Evolutionary conservation across 2,888 invertebrate species (phyloP).

Genomic region (Chymomyza caudatula): DNA sequence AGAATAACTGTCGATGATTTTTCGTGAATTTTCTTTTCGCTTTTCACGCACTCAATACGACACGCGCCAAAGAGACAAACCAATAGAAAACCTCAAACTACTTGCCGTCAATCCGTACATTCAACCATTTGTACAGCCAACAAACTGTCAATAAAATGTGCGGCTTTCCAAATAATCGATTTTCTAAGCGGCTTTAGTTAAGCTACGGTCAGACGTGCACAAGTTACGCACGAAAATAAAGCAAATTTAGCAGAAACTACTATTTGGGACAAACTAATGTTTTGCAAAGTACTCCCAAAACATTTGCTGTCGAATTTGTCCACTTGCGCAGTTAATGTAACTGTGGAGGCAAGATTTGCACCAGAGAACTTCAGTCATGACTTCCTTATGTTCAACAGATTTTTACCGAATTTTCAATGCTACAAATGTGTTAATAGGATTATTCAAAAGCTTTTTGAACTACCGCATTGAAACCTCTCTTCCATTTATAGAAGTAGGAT

Average conservation of each 20-base stretch:
- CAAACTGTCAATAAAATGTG: neutral
- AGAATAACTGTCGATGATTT: neutral
- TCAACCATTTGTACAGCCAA: neutral
- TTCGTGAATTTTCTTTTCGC: neutral
- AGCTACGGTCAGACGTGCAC: neutral
- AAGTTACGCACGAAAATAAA: neutral
- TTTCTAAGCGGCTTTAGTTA: constrained; percentile 51
- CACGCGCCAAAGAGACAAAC: neutral
- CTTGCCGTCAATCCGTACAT: neutral
- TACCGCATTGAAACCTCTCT: no score
- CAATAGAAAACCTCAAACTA: neutral
- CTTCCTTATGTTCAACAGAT: no score
- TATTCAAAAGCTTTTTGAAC: no score
- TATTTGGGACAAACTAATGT: no score
- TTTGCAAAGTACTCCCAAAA: no score
- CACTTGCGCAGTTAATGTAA: no score
- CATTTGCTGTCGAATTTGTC: no score
- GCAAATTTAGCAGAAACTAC: neutral
- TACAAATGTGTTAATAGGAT: no score
- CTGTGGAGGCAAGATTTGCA: no score
- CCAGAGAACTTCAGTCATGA: no score
- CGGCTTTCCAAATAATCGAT: constrained; percentile 56
- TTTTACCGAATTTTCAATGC: no score
- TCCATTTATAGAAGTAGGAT: no score
- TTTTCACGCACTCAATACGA: neutral